Evolutionary conservation across 2,797 vertebrate genomes (phyloP), one percentile per base, ranked within the genome.

Genomic region (Clarias fuscus): DNA sequence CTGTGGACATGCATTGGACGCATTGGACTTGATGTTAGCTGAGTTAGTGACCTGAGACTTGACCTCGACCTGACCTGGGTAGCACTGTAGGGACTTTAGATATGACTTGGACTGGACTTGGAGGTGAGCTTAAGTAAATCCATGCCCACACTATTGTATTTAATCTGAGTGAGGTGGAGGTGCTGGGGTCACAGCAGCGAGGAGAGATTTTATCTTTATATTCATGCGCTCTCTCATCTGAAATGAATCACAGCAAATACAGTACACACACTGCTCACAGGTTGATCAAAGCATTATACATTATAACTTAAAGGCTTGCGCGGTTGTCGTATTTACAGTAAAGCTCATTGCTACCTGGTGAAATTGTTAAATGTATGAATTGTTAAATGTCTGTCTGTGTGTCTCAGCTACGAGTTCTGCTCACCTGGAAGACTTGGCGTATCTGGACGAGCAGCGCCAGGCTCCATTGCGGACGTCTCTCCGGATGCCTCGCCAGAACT

Each of bases 381-480:
- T 3, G 30, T 33, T 70, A 68, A 33, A 18, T 18, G 14, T 67
- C n/a, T 85, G 24, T 88, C 70, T 92, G 91, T 89, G 90, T 87
- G 0, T 86, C 77, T 82, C 92, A 97, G 96, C 96, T 89, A 97
- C 96, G 83, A 97, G 96, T 90, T 96, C 96, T 10, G 96, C 96
- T 61, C 96, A 97, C 91, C 88, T 97, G 86, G 96, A 96, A 64
- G 96, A 97, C 17, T 93, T 97, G 37, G 96, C 96, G 0, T 97
- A 96, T 93, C 92, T 97, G 92, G 96, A 97, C 22, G 96, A 97
- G 85, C 96, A 97, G 92, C 92, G 96, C 2, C 96, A 97, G 90
- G 93, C 96, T 2, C 96, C 96, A 5, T 92, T 96, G 85, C 94
- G 96, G 78, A 96, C 96, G 0, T 96, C 96, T 24, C 94, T 97